Conservation (phyloP, 2,888 invertebrate species). For the Siphonodentalium dalli region DNA sequence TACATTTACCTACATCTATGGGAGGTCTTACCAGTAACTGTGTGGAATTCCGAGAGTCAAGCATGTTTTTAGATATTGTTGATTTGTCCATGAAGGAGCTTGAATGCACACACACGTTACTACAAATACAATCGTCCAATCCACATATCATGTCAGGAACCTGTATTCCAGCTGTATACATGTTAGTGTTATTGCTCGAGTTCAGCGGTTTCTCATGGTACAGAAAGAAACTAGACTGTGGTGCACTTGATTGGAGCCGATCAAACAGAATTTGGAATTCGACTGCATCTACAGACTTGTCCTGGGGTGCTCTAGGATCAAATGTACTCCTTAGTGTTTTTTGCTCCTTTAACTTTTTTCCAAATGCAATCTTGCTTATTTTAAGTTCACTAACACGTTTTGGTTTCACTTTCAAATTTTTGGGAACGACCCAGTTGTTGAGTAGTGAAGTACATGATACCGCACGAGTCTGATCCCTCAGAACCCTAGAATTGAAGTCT, state of each 20-base stretch:
- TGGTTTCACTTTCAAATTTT: neutral
- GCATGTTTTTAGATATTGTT: no score
- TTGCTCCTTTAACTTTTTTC: neutral
- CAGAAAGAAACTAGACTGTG: no score
- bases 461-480: neutral
- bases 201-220: no score
- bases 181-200: no score
- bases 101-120: no score
- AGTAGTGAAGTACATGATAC: neutral
- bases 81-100: no score
- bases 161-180: no score
- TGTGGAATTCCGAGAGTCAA: no score
- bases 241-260: no score
- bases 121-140: no score
- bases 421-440: neutral
- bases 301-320: neutral
- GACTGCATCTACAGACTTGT: neutral
- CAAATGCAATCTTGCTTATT: neutral
- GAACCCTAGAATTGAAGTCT: neutral
- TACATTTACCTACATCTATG: neutral
- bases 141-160: no score
- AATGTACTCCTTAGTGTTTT: neutral
- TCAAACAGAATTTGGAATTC: constrained; percentile 1
- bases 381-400: neutral
- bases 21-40: no score